Evolutionary conservation across 2,888 invertebrate genomes (phyloP).

Genomic region (Biston stratarius): DNA sequence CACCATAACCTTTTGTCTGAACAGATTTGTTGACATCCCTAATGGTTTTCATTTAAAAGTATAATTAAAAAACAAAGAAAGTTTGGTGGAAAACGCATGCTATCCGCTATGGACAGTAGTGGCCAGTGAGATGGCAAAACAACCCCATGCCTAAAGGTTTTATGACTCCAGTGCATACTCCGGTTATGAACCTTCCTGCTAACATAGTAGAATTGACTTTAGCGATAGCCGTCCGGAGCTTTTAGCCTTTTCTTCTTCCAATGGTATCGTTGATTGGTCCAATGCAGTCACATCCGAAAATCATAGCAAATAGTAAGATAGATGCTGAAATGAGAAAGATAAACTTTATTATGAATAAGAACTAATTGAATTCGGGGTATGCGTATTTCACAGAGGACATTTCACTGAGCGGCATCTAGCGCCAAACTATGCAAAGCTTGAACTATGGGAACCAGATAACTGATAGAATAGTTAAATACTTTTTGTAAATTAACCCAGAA

Average conservation of each 20-base stretch:
- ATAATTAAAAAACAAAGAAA: conserved; percentile 51
- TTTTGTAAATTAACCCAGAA: too few species aligned
- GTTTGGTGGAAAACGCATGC: conserved; percentile 55
- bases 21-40: conserved; percentile 65
- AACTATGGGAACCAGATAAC: too few species aligned
- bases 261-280: conserved; percentile 61
- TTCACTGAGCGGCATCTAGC: too few species aligned
- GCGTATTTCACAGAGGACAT: too few species aligned
- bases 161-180: conserved; percentile 57
- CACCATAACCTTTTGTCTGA: too few species aligned
- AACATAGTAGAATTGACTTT: conserved; percentile 52
- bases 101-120: conserved; percentile 57
- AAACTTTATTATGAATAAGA: too few species aligned
- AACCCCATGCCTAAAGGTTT: conserved; percentile 54
- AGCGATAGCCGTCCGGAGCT: conserved; percentile 56
- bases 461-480: too few species aligned
- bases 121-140: conserved; percentile 56
- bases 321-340: conserved; percentile 58
- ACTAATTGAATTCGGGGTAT: too few species aligned
- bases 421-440: too few species aligned
- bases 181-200: conserved; percentile 60
- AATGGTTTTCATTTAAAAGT: conserved; percentile 65
- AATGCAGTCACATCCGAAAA: conserved; percentile 58
- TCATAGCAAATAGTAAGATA: conserved; percentile 59
- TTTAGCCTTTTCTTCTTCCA: conserved; percentile 60